phyloP scores from a whole-genome alignment of 2,888 invertebrate species.

The Nephrotoma flavescens region DNA sequence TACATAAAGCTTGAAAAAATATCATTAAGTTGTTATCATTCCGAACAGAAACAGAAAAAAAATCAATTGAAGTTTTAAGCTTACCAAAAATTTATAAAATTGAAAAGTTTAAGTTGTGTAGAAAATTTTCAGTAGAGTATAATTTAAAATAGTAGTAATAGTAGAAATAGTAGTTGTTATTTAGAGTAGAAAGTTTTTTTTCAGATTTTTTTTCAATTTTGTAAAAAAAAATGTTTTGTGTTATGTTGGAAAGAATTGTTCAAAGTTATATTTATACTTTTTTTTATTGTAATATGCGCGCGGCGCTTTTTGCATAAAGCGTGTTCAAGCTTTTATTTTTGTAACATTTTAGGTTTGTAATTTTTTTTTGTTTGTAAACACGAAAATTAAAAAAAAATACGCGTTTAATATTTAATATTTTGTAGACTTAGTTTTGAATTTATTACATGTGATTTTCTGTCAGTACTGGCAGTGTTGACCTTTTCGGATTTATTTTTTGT shows the following conservation, averaged over 20 bases:
- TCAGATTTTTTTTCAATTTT: neutral
- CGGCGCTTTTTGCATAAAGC: neutral
- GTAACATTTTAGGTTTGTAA: neutral
- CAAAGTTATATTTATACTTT: neutral
- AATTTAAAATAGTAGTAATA: neutral
- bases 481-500: constrained; percentile 7
- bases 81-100: neutral
- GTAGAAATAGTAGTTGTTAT: neutral
- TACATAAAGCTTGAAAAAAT: neutral
- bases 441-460: constrained; percentile 12
- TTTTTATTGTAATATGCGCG: neutral
- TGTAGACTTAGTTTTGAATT: neutral
- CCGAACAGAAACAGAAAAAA: neutral
- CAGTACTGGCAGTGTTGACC: constrained; percentile 15
- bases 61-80: neutral
- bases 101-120: neutral
- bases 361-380: neutral
- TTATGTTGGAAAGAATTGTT: neutral
- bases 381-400: neutral
- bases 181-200: neutral
- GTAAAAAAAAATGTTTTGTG: neutral
- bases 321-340: neutral
- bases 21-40: neutral
- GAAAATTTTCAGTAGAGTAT: neutral
- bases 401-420: neutral